Evolutionary conservation across 2,113 vertebrate genomes (phyloP).

Genomic region (Artemisiospiza belli): DNA sequence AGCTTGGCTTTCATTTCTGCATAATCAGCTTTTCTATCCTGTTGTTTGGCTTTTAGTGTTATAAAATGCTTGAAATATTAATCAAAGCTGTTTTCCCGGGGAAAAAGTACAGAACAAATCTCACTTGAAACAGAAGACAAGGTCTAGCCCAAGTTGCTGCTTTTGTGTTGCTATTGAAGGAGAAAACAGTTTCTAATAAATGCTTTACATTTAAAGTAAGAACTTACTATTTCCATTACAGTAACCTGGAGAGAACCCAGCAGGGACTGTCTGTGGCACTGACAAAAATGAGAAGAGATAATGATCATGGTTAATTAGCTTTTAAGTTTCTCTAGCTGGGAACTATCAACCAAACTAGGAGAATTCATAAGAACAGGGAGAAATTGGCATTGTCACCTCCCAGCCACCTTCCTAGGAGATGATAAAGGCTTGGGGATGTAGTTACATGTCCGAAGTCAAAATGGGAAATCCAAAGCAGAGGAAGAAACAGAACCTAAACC

Average conservation of each 20-base stretch:
- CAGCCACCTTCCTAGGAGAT: accelerated
- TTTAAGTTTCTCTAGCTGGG: neutral
- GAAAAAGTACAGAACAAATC: neutral
- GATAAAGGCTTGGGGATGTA: neutral
- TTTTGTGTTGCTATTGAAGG: neutral
- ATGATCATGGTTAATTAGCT: neutral
- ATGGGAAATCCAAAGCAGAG: neutral
- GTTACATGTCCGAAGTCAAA: neutral
- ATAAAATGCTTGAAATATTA: slow-evolving; percentile 41
- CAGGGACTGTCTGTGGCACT: neutral
- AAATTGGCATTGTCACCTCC: neutral
- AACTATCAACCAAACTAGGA: neutral
- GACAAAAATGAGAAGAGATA: neutral
- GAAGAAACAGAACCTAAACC: neutral
- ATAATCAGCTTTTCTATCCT: neutral
- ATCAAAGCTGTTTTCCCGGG: slow-evolving; percentile 9
- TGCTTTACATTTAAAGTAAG: neutral
- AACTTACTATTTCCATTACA: neutral
- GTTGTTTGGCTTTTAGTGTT: neutral
- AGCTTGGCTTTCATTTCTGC: slow-evolving; percentile 10
- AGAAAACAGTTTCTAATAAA: neutral
- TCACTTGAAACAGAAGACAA: neutral
- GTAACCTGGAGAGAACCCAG: neutral
- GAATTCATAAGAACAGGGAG: neutral
- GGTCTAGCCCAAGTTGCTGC: neutral